Conservation (phyloP, 2,888 invertebrate genomes). For the Noctua janthina region DNA sequence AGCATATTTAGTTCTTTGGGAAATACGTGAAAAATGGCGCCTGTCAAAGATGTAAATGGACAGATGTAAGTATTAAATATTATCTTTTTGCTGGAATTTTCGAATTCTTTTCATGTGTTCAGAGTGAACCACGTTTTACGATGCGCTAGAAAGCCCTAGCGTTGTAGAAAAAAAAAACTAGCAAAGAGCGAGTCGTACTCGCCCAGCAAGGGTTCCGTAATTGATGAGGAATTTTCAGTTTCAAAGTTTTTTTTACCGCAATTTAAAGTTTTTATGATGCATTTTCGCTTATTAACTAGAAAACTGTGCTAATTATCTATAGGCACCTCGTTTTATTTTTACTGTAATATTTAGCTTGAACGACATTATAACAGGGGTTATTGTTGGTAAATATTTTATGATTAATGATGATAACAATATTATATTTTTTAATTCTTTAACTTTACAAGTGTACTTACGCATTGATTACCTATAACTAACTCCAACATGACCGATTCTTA, state of each 20-base stretch:
- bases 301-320: not conserved
- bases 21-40: not conserved
- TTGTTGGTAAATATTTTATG: not conserved
- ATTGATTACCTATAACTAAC: not conserved
- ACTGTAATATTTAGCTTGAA: not conserved
- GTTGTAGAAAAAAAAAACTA: not conserved
- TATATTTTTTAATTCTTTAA: not conserved
- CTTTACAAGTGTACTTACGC: not conserved
- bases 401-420: not conserved
- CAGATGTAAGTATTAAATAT: not conserved
- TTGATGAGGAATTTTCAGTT: not conserved
- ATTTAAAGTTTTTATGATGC: not conserved
- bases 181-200: not conserved
- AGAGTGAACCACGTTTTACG: not conserved
- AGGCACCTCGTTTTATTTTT: not conserved
- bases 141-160: not conserved
- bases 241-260: not conserved
- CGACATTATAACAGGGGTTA: not conserved
- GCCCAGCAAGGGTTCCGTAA: not conserved
- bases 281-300: not conserved
- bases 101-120: not conserved
- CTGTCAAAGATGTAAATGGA: not conserved
- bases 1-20: not conserved
- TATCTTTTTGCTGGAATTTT: not conserved
- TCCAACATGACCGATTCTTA: not conserved